Evolutionary conservation across 1,140 invertebrate species (phyloP).

Genomic region (Dendrolimus punctatus): DNA sequence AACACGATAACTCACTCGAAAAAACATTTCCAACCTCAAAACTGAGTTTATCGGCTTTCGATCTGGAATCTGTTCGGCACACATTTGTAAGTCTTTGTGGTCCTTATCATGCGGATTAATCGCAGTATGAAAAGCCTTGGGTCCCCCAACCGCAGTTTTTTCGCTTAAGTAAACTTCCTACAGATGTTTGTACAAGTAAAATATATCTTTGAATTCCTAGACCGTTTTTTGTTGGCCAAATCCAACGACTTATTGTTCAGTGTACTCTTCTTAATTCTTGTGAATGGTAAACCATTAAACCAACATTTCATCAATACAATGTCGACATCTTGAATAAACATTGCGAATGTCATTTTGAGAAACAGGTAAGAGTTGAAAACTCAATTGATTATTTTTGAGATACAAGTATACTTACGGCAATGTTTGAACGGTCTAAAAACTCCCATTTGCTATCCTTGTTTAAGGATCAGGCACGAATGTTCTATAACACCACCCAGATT

Average conservation of each 20-base stretch:
- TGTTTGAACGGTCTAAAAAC: too few relatives aligned
- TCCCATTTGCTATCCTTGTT: too few relatives aligned
- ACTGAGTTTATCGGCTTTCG: slow-evolving; percentile 57
- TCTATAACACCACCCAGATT: too few relatives aligned
- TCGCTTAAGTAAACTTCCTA: slow-evolving; percentile 44
- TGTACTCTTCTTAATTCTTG: too few relatives aligned
- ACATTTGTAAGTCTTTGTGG: slow-evolving; percentile 58
- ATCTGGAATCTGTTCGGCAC: slow-evolving; percentile 63
- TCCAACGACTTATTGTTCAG: background rate
- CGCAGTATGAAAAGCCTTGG: slow-evolving; percentile 45
- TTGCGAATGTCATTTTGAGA: too few relatives aligned
- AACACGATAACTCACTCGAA: slow-evolving; percentile 31
- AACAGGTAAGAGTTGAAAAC: too few relatives aligned
- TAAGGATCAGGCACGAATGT: too few relatives aligned
- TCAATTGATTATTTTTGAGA: too few relatives aligned
- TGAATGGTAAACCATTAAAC: too few relatives aligned
- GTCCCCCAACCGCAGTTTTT: slow-evolving; percentile 45
- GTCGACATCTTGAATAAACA: too few relatives aligned
- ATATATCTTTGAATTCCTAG: slow-evolving; percentile 1
- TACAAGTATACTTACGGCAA: too few relatives aligned
- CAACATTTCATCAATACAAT: too few relatives aligned
- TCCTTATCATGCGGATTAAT: slow-evolving; percentile 63
- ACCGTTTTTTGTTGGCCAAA: background rate
- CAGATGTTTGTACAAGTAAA: slow-evolving; percentile 21
- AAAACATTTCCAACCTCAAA: slow-evolving; percentile 50